These are phyloP conservation scores for Limenitis camilla DNA, from an alignment of 2,888 invertebrate genomes.

Conservation along the genomic window DNA sequence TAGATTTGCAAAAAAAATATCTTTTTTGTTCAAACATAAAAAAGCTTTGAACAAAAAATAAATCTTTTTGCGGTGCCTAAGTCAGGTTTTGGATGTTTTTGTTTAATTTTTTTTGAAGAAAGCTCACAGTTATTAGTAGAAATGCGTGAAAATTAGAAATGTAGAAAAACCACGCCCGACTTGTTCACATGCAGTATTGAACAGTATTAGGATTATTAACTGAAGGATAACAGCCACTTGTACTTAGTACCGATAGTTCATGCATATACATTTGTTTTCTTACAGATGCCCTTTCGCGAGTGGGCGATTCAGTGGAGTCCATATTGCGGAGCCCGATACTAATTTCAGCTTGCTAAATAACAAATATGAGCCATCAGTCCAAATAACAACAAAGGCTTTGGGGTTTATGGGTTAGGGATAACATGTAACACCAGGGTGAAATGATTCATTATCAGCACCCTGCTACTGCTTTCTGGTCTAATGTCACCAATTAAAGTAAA, in stretches of 20 bases:
- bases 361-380: slow-evolving; percentile 16
- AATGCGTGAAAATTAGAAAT: no score
- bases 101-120: no score
- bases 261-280: slow-evolving; percentile 53
- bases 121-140: no score
- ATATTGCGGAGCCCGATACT: slow-evolving; percentile 64
- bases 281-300: slow-evolving; percentile 64
- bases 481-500: no score
- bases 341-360: slow-evolving; percentile 56
- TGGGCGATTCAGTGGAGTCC: slow-evolving; percentile 58
- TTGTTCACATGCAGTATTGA: no score
- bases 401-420: not conserved
- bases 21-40: slow-evolving; percentile 5
- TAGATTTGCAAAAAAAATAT: slow-evolving; percentile 8
- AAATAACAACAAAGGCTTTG: slow-evolving; percentile 3
- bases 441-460: no score
- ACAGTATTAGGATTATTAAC: no score
- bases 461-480: no score
- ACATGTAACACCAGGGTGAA: not conserved
- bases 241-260: slow-evolving; percentile 25
- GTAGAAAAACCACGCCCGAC: no score
- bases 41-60: not conserved
- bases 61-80: not conserved
- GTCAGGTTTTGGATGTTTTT: no score
- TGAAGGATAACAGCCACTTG: slow-evolving; percentile 3